Conservation (phyloP, 2,797 vertebrate genomes). For the Enteromius afrohamiltoni region DNA sequence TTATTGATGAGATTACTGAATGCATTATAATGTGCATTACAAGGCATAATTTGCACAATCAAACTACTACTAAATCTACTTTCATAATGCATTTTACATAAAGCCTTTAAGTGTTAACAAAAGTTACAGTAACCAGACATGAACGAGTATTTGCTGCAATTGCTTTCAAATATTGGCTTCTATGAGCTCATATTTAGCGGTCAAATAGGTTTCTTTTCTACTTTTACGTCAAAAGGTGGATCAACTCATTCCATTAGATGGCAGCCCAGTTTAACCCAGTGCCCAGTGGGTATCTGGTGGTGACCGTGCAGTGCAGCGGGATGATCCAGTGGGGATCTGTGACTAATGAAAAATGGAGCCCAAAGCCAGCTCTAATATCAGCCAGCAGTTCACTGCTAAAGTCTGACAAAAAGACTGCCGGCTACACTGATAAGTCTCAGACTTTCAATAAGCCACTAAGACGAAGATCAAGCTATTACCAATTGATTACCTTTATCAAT, state of each 20-base stretch:
- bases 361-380: constrained; percentile 38
- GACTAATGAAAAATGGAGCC: constrained; percentile 45
- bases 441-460: constrained; percentile 36
- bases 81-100: background rate
- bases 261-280: constrained; percentile 33
- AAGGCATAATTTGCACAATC: background rate
- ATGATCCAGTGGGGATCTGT: constrained; percentile 39
- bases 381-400: constrained; percentile 22
- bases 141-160: background rate
- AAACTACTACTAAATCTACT: background rate
- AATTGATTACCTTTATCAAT: constrained; percentile 53
- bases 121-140: background rate
- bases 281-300: constrained; percentile 24
- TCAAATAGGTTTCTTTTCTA: constrained; percentile 4
- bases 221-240: constrained; percentile 20
- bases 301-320: background rate
- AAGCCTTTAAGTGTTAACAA: background rate
- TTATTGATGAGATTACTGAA: background rate
- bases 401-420: constrained; percentile 43
- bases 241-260: constrained; percentile 31
- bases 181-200: constrained; percentile 16
- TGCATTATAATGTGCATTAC: background rate
- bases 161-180: constrained; percentile 25
- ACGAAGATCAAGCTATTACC: constrained; percentile 46
- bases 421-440: constrained; percentile 48